Conservation (phyloP, 35 echinoderm and acorn worm species). For the Nesometra sesokonis region DNA sequence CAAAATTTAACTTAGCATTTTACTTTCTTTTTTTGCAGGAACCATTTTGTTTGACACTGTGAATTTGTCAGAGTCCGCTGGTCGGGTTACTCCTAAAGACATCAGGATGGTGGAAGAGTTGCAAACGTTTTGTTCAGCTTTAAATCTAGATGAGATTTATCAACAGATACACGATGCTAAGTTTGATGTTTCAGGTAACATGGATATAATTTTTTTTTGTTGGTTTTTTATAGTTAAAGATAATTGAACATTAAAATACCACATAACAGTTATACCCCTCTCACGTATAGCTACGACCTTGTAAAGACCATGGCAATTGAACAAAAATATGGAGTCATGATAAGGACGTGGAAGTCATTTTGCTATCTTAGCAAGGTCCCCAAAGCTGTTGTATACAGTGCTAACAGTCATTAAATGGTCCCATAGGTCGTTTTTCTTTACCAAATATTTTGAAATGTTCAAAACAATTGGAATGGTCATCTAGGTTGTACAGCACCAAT, state of each 20-base stretch:
- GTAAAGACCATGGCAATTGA: too few relatives aligned
- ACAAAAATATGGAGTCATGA: too few relatives aligned
- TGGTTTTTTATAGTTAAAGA: too few relatives aligned
- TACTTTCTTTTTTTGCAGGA: slow-evolving; percentile 31
- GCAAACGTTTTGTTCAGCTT: slow-evolving; percentile 25
- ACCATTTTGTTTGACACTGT: slow-evolving; percentile 90
- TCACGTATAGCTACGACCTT: too few relatives aligned
- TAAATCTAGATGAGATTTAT: slow-evolving; percentile 50
- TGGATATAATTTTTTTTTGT: background rate
- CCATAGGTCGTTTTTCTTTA: too few relatives aligned
- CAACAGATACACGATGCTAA: slow-evolving; percentile 48
- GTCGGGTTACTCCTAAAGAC: slow-evolving; percentile 58
- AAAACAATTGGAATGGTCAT: background rate
- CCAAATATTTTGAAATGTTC: background rate
- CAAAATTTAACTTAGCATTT: too few relatives aligned
- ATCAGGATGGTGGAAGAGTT: slow-evolving; percentile 40
- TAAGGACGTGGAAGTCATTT: too few relatives aligned
- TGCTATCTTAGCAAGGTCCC: too few relatives aligned
- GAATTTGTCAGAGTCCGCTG: slow-evolving; percentile 53
- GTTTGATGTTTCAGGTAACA: slow-evolving; percentile 80
- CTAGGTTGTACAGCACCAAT: background rate
- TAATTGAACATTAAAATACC: too few relatives aligned
- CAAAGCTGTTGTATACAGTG: too few relatives aligned
- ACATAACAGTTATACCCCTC: too few relatives aligned
- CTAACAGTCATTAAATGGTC: too few relatives aligned